Conservation (phyloP, 2,113 vertebrate genomes). For the Heterochromis multidens region DNA sequence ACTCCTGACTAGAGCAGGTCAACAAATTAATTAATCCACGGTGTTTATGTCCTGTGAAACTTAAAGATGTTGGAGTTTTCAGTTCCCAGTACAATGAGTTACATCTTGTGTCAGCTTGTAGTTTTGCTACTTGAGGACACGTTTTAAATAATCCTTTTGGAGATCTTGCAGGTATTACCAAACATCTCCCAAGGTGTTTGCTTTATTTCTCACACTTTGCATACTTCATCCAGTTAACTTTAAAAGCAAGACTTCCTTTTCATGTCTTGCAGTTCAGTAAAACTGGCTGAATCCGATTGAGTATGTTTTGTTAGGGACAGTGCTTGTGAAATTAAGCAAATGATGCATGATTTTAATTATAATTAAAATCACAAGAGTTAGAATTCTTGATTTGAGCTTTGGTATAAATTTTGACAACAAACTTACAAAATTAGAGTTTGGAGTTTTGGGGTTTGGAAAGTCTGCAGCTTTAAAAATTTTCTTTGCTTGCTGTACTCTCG, state of each 20-base stretch:
- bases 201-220: background rate
- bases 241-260: slow-evolving; percentile 10
- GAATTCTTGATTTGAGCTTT: background rate
- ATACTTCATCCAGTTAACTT: slow-evolving; percentile 19
- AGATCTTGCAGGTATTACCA: background rate
- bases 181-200: background rate
- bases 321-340: background rate
- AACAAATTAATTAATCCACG: background rate
- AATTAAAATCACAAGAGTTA: too few relatives aligned
- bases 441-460: background rate
- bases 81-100: background rate
- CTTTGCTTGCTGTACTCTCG: slow-evolving; percentile 2
- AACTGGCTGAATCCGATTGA: background rate
- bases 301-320: background rate
- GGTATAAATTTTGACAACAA: background rate
- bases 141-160: background rate
- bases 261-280: background rate
- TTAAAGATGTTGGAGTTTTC: background rate
- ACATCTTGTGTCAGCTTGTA: background rate
- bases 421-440: background rate
- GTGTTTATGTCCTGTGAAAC: background rate
- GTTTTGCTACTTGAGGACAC: background rate
- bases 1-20: background rate
- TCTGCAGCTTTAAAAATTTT: background rate
- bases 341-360: background rate